Base-by-base conservation (phyloP, 2,113 vertebrate species). In the Garra rufa region DNA sequence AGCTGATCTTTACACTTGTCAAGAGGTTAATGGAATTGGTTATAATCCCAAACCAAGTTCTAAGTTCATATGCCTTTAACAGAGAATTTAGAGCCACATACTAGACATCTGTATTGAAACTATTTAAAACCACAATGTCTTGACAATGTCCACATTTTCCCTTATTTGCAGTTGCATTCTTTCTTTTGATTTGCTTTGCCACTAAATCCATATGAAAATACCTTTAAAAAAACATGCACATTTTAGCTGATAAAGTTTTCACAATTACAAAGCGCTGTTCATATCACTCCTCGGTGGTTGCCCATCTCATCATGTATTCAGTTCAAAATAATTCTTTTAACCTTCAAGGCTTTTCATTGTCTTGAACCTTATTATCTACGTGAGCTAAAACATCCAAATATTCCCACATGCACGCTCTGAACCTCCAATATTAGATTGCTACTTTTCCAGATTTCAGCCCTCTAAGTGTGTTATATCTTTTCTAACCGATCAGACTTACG, bases 281-380 rank as follows among this genome's bases (percentile, higher is more conserved):
- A 44, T 24, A 48, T 74, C n/a, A 50, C 15, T 75, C 13, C 46
- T 15, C 71, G 28, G 44, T 17, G 44, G 11, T 75, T 50, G 24
- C 24, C 75, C 57, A 15, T 50, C 75, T 59, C 44, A 81, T 83
- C 71, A 41, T 48, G 43, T 65, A 76, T 76, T 63, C 38, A 81
- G n/a, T 63, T 28, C 41, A 79, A 44, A 79, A 44, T 46, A 46
- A n/a, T 63, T 57, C 21, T 43, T 44, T 79, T 26, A 63, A 65
- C 77, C 57, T 80, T 46, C 57, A 65, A 65, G 41, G 13, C 2
- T 65, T 59, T 63, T 79, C 13, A 46, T 41, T 14, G 34, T 38
- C 2, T 55, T 65, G 14, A 41, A 65, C 41, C 24, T 80, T 24
- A 63, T 65, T 80, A 28, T 78, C n/a, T 11, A 46, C 48, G 43